These are phyloP conservation scores for Hafferia zeledoni DNA, from an alignment of 2,797 vertebrate genomes.

Conservation along the genomic window DNA sequence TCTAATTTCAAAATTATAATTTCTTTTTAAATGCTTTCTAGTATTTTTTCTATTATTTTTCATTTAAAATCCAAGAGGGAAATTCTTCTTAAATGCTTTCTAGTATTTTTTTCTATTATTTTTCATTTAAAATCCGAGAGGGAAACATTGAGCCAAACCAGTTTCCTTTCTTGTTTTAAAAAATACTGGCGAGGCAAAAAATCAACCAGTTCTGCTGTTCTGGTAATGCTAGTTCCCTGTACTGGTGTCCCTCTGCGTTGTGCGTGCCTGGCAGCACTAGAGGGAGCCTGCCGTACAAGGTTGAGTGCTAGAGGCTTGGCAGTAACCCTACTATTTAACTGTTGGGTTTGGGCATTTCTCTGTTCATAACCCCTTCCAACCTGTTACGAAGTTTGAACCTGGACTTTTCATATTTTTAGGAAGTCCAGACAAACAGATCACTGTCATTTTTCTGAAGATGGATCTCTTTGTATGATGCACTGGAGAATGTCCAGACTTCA, in stretches of 20 bases:
- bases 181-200: neutral
- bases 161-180: neutral
- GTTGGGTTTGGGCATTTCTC: neutral
- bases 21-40: neutral
- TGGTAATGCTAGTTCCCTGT: accelerated
- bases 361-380: neutral
- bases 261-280: neutral
- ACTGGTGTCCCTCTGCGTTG: neutral
- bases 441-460: neutral
- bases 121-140: neutral
- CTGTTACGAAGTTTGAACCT: neutral
- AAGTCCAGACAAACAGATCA: neutral
- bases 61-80: neutral
- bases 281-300: neutral
- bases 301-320: neutral
- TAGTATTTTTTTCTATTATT: neutral
- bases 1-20: neutral
- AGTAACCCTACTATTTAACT: neutral
- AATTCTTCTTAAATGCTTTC: neutral
- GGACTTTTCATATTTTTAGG: neutral
- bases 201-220: accelerated
- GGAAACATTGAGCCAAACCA: neutral
- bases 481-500: neutral
- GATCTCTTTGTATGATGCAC: neutral
- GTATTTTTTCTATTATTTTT: neutral